phyloP scores from a whole-genome alignment of 2,797 vertebrate species.

The Neomorphus geoffroyi region DNA sequence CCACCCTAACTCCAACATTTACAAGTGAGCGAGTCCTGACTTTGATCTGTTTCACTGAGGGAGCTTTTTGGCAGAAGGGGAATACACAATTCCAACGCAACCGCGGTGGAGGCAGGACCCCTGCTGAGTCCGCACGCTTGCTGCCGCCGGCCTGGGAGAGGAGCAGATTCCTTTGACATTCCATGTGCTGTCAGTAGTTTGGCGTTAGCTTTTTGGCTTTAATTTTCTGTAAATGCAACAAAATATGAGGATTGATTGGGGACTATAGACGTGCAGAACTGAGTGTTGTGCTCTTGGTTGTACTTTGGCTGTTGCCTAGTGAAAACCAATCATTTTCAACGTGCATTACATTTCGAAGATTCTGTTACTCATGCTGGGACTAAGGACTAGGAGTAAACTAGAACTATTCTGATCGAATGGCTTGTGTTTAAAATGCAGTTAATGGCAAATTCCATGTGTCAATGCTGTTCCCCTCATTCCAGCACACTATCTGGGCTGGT shows the following conservation, averaged over 20 bases:
- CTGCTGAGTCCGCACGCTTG: neutral
- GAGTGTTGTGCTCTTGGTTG: neutral
- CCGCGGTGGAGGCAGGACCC: neutral
- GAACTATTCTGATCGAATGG: neutral
- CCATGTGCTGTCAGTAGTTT: neutral
- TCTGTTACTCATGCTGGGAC: neutral
- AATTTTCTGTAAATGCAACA: neutral
- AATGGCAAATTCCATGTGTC: neutral
- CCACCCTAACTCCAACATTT: conserved; percentile 99
- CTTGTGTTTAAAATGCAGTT: neutral
- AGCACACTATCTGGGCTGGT: conserved; percentile 96
- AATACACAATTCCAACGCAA: neutral
- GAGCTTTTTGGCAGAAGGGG: neutral
- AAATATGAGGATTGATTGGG: neutral
- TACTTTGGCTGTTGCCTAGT: neutral
- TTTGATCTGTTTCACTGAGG: neutral
- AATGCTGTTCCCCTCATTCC: neutral
- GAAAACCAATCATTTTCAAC: neutral
- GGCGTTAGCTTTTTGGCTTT: neutral
- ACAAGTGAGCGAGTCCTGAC: conserved; percentile 85
- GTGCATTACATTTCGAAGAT: neutral
- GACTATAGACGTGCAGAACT: neutral
- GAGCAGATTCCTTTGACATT: neutral
- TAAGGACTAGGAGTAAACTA: neutral
- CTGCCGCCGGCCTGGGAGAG: neutral